Evolutionary conservation across 2,113 vertebrate species (phyloP).

Genomic region (Rissa tridactyla): DNA sequence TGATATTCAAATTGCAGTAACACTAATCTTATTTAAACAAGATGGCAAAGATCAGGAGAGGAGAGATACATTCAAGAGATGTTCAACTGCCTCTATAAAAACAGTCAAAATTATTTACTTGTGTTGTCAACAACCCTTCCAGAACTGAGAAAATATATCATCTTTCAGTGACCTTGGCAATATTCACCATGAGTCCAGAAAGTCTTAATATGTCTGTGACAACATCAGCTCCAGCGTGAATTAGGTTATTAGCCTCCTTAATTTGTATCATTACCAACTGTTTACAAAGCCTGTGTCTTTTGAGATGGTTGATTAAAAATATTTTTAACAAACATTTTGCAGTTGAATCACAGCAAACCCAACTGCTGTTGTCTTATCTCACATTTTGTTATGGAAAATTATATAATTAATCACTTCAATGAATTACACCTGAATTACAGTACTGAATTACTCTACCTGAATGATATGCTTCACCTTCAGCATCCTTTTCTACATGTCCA

Average conservation of each 20-base stretch:
- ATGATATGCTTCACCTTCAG: not conserved
- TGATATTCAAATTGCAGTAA: not conserved
- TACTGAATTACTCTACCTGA: not conserved
- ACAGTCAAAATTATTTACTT: not conserved
- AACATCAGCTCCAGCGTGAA: not conserved
- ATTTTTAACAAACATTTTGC: not conserved
- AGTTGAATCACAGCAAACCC: not conserved
- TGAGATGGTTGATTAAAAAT: not conserved
- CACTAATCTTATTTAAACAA: not conserved
- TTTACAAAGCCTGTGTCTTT: not conserved
- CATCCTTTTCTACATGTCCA: not conserved
- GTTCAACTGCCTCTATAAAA: not conserved
- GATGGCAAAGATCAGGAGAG: not conserved
- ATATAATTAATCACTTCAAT: not conserved
- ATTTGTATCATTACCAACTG: slow-evolving; percentile 5
- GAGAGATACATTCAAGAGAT: not conserved
- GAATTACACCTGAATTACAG: not conserved
- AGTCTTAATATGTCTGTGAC: not conserved
- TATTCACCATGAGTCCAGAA: not conserved
- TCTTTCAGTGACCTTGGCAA: not conserved
- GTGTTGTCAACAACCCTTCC: not conserved
- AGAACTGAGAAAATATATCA: not conserved
- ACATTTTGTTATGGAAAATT: not conserved
- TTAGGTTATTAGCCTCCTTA: slow-evolving; percentile 15
- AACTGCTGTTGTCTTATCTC: not conserved